Base-by-base conservation (phyloP, 2,888 invertebrate genomes). In the Seira ritae region DNA sequence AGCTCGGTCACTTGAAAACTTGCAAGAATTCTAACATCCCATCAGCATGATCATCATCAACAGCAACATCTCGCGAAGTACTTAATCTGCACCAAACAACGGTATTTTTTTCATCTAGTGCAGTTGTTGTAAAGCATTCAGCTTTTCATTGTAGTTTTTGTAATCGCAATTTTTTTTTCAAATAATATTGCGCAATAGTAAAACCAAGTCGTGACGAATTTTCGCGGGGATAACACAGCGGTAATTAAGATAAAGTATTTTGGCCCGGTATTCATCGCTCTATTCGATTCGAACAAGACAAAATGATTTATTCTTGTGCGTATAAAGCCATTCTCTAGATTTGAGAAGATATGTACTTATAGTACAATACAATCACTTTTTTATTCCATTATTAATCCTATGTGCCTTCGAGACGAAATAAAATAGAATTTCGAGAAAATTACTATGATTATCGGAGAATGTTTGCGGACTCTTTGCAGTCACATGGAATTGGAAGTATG, bases 221-320 rank as follows among this genome's bases (percentile, higher is more conserved):
- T 73, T 65, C 65, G n/a, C 60, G 22, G 73, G 73, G 73, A 65
- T 46, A 65, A 20, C 42, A 22, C 73, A 23, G 65, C 37, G 46
- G 65, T 73, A 73, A 73, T 73, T 73, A 73, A 73, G 73, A 72
- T 72, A 60, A 72, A 15, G 50, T 20, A 42, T 42, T 22, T 22
- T 19, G 60, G 20, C 42, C 65, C 6, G 73, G 55, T 55, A 55
- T 55, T 55, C 55, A 55, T 1, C 55, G 55, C 15, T 31, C 8
- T 31, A 31, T 31, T 31, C 31, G 31, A 31, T n/a, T 23, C 60
- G 10, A 4, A 22, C 15, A 19, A 42, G 17, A 31, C 1, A 46
- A 8, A 15, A 72, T 24, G 8, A 19, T 24, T 62, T 37, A 65
- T 65, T 37, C 20, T 42, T 65, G 37, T 62, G 73, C 65, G 37